A percentile compares a stretch with the other conserved stretches of the same genome.
These are phyloP conservation scores for Agriopis marginaria DNA, from an alignment of 2,888 invertebrate genomes.

Conservation along the genomic window DNA sequence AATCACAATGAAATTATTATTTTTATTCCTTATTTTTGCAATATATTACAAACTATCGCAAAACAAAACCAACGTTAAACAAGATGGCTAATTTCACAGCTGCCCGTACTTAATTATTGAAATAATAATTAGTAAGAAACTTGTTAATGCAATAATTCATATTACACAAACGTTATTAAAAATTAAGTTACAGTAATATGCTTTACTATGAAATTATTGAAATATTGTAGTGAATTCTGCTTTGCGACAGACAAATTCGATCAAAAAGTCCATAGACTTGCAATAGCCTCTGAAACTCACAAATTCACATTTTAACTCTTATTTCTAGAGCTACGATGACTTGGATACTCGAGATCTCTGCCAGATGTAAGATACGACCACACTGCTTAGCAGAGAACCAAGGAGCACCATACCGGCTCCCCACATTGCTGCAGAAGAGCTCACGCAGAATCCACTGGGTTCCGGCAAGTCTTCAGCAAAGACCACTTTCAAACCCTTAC, in stretches of 20 bases:
- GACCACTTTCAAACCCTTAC: conserved; percentile 89
- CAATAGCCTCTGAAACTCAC: conserved; percentile 5
- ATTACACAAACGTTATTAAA: background rate
- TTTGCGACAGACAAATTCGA: conserved; percentile 16
- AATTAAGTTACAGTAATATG: background rate
- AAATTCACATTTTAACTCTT: conserved; percentile 3
- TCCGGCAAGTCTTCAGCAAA: conserved; percentile 88
- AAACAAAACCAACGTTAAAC: conserved; percentile 9
- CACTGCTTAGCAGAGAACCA: conserved; percentile 85
- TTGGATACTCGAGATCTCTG: conserved; percentile 73
- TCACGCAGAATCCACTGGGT: conserved; percentile 86
- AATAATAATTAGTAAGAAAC: too few species aligned
- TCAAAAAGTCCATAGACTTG: background rate
- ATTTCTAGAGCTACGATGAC: conserved; percentile 55
- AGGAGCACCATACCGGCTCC: conserved; percentile 87
- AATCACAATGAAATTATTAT: conserved; percentile 27
- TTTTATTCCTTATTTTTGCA: background rate
- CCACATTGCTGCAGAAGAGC: conserved; percentile 88
- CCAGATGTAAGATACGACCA: conserved; percentile 76
- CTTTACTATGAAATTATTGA: background rate
- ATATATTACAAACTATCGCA: conserved; percentile 13
- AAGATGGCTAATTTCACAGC: background rate
- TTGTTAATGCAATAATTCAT: too few species aligned
- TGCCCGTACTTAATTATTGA: background rate
- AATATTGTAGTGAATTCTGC: background rate